Conservation (phyloP, 2,797 vertebrate species). For the Aphelocoma californica region DNA sequence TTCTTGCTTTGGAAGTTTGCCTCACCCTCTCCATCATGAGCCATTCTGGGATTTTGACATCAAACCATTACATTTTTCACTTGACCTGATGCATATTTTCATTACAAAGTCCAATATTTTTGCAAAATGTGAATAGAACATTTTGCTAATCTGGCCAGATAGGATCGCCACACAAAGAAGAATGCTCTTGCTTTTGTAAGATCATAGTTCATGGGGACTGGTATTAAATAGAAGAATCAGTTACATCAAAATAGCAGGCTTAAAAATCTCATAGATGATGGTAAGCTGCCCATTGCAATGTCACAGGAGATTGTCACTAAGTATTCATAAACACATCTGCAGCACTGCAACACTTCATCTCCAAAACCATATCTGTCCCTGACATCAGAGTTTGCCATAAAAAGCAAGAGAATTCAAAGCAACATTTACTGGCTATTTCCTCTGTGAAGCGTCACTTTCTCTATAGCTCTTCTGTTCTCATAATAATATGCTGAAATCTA, state of each 20-base stretch:
- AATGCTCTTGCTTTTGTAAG: constrained; percentile 1
- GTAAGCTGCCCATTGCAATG: neutral
- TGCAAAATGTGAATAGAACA: neutral
- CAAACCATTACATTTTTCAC: neutral
- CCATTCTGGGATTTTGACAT: constrained; percentile 6
- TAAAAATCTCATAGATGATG: neutral
- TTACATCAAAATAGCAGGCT: neutral
- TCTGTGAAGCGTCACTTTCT: constrained; percentile 27
- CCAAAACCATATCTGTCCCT: neutral
- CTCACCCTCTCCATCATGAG: neutral
- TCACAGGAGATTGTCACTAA: neutral
- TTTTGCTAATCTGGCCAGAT: neutral
- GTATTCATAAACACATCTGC: constrained; percentile 35
- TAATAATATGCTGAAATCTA: constrained; percentile 48
- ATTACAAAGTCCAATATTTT: neutral
- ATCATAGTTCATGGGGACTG: neutral
- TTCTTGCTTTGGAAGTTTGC: constrained; percentile 27
- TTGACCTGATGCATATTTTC: neutral
- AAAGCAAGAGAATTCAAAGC: constrained; percentile 46
- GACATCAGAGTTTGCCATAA: constrained; percentile 37
- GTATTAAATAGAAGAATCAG: neutral
- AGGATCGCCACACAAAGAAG: neutral
- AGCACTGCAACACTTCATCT: neutral
- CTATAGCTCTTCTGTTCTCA: constrained; percentile 35
- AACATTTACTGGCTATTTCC: constrained; percentile 39